Base-by-base conservation (phyloP, 2,888 invertebrate genomes). In the Horisme vitalbata region DNA sequence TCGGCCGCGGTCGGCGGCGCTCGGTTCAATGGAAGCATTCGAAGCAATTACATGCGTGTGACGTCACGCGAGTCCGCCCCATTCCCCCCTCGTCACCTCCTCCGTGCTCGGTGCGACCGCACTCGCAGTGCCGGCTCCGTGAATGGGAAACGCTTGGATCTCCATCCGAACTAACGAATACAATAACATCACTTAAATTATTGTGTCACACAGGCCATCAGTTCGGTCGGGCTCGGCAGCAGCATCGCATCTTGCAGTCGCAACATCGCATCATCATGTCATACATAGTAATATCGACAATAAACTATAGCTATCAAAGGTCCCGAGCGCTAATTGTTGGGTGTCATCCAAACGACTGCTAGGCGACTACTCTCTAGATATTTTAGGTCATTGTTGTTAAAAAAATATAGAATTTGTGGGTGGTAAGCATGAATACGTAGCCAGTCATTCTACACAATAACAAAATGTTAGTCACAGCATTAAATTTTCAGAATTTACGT, bases 1-100 rank as follows among this genome's bases (percentile, higher is more conserved):
- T 83, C 85, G 85, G 78, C 48, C 10, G 48, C 48, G 53, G 51
- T 76, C 85, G 86, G 57, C 61, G 57, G 51, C 61, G 64, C 66
- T 82, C 85, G 86, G 78, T 68, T 71, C 74, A 72, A 71, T 77
- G 79, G 74, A 73, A 74, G 70, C 70, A 71, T 78, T 79, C 74
- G 74, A 73, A 74, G 70, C 70, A 71, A 78, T 79, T 75, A 78
- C 74, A 71, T 57, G 65, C 64, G 57, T 55, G 68, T 85, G 86
- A 85, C 87, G 86, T 86, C 86, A 86, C 75, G 55, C 55, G 49
- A 48, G 63, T 62, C 59, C 65, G 59, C 58, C 56, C 65, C 55
- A 52, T 26, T 13, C 43, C 41, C 38, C 33, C 47, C 39, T 28
- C 33, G 43, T 32, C 12, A 41, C 45, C 52, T 39, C 41, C 38